These are phyloP conservation scores for Copidosoma aretas DNA, from an alignment of 2,888 invertebrate species.

Conservation along the genomic window DNA sequence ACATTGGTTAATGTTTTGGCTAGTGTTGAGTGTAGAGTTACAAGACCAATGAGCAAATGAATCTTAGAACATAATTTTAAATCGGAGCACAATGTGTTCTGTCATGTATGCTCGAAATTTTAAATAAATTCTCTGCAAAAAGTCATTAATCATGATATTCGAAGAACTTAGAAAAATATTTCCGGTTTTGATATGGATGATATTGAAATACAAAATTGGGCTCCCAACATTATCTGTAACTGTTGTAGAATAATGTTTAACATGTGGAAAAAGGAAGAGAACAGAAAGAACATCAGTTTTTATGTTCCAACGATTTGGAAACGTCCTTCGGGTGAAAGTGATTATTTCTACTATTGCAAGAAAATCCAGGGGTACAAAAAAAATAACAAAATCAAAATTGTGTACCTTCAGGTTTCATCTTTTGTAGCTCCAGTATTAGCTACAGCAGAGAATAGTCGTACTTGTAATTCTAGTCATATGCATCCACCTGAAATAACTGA, in stretches of 20 bases:
- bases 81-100: constrained; percentile 11
- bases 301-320: constrained; percentile 9
- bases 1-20: not conserved
- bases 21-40: not conserved
- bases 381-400: constrained; percentile 10
- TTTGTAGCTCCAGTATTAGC: constrained; percentile 1
- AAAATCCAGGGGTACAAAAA: constrained; percentile 18
- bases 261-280: constrained; percentile 21
- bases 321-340: constrained; percentile 4
- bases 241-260: constrained; percentile 20
- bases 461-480: constrained; percentile 1
- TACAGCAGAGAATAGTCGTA: not conserved
- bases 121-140: too few relatives aligned
- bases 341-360: constrained; percentile 24
- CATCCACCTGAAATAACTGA: constrained; percentile 1
- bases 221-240: constrained; percentile 11
- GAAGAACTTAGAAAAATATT: not conserved
- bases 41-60: not conserved
- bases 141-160: not conserved
- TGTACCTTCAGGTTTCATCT: not conserved
- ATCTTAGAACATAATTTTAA: constrained; percentile 1
- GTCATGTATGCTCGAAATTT: constrained; percentile 9
- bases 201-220: too few relatives aligned
- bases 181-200: constrained; percentile 17
- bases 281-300: not conserved